These are phyloP conservation scores for Antennarius striatus DNA, from an alignment of 2,113 vertebrate species.

Conservation along the genomic window DNA sequence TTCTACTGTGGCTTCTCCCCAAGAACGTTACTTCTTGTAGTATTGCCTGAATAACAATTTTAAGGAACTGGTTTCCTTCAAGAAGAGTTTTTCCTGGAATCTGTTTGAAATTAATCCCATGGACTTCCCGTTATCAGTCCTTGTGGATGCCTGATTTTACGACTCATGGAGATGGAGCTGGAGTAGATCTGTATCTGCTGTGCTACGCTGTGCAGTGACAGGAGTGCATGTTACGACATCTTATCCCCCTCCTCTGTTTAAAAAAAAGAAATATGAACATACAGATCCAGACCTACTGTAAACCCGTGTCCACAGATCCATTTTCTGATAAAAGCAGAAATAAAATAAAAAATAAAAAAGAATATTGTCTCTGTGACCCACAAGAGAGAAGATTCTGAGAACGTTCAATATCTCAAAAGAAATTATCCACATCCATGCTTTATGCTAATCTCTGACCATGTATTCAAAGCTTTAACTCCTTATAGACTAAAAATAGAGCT, in stretches of 20 bases:
- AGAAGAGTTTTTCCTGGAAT: neutral
- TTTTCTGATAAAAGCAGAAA: conserved; percentile 66
- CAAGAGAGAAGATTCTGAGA: conserved; percentile 65
- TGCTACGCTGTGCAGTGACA: conserved; percentile 13
- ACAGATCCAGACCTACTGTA: conserved; percentile 14
- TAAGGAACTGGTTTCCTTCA: neutral
- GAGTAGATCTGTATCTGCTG: conserved; percentile 41
- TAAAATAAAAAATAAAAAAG: too few relatives aligned
- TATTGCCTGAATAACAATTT: neutral
- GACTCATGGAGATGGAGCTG: conserved; percentile 28
- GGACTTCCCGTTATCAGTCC: conserved; percentile 25
- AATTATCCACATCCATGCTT: conserved; percentile 72
- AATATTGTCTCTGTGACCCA: conserved; percentile 50
- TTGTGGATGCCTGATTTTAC: conserved; percentile 10
- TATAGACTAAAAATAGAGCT: conserved; percentile 72
- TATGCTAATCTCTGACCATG: conserved; percentile 77
- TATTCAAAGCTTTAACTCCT: conserved; percentile 69
- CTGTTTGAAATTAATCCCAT: conserved; percentile 16
- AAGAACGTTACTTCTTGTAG: too few relatives aligned
- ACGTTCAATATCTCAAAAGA: conserved; percentile 75
- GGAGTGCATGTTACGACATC: conserved; percentile 18
- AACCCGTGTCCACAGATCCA: conserved; percentile 51
- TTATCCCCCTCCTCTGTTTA: neutral
- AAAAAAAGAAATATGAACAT: conserved; percentile 7
- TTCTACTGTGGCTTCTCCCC: neutral